Evolutionary conservation across 2,888 invertebrate species (phyloP).

Genomic region (Acrobasis suavella): DNA sequence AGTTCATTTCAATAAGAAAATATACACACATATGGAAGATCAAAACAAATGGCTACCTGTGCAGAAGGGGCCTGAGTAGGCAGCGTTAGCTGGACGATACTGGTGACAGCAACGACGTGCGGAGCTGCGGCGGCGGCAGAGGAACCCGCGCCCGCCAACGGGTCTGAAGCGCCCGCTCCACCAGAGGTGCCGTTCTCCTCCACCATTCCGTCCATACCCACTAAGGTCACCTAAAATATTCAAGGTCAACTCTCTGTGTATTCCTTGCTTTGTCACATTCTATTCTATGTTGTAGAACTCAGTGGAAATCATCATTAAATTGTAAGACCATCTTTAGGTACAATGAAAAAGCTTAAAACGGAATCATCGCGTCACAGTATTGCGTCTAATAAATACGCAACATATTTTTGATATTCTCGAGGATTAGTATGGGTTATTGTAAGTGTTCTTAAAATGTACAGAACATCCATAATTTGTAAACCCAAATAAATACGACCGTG

Average conservation of each 20-base stretch:
- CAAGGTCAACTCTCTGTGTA: constrained; percentile 79
- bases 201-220: constrained; percentile 95
- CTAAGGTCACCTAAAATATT: constrained; percentile 85
- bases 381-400: constrained; percentile 69
- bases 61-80: constrained; percentile 85
- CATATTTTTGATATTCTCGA: constrained; percentile 50
- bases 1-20: not conserved
- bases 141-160: constrained; percentile 59
- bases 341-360: constrained; percentile 67
- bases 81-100: constrained; percentile 93
- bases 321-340: constrained; percentile 44
- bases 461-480: constrained; percentile 71
- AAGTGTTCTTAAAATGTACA: constrained; percentile 47
- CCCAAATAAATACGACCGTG: constrained; percentile 73
- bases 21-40: constrained; percentile 16
- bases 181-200: constrained; percentile 90
- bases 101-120: constrained; percentile 83
- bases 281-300: constrained; percentile 48
- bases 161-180: constrained; percentile 66
- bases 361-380: constrained; percentile 74
- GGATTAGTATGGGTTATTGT: constrained; percentile 47
- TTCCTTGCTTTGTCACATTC: constrained; percentile 59
- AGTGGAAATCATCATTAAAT: constrained; percentile 41
- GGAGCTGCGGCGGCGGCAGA: constrained; percentile 54
- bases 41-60: constrained; percentile 80